phyloP scores from a whole-genome alignment of 53 echinoderm and acorn worm genomes.

The Glandiceps talaboti region DNA sequence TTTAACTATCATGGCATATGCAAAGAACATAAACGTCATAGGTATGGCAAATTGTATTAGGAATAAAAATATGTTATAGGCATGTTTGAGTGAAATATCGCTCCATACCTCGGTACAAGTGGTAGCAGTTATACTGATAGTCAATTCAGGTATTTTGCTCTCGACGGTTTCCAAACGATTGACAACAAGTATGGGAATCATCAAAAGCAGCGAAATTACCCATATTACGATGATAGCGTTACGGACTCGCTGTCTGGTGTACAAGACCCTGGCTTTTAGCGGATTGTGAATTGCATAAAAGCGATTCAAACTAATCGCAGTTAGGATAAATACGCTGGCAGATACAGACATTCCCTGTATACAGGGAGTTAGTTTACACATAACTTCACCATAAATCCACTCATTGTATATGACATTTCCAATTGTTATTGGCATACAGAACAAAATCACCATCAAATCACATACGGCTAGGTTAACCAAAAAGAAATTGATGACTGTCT shows the following conservation, averaged over 20 bases:
- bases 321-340: not conserved
- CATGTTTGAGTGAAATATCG: not conserved
- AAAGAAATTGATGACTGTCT: not conserved
- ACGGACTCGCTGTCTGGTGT: not conserved
- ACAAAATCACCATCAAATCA: not conserved
- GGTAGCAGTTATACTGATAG: not conserved
- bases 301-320: not conserved
- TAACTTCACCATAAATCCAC: not conserved
- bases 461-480: not conserved
- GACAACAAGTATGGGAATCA: not conserved
- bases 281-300: not conserved
- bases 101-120: not conserved
- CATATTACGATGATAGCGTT: not conserved
- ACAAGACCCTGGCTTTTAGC: not conserved
- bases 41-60: not conserved
- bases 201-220: not conserved
- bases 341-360: not conserved
- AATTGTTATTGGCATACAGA: not conserved
- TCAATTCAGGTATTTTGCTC: not conserved
- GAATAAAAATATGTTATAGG: not conserved
- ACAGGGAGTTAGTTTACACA: not conserved
- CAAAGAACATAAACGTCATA: not conserved
- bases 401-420: not conserved
- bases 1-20: not conserved
- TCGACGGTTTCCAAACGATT: not conserved